Percentiles rank a stretch among this genome's conserved stretches.
Conservation (phyloP, 92 coral and sea anemone genomes). For the Metridium senile region DNA sequence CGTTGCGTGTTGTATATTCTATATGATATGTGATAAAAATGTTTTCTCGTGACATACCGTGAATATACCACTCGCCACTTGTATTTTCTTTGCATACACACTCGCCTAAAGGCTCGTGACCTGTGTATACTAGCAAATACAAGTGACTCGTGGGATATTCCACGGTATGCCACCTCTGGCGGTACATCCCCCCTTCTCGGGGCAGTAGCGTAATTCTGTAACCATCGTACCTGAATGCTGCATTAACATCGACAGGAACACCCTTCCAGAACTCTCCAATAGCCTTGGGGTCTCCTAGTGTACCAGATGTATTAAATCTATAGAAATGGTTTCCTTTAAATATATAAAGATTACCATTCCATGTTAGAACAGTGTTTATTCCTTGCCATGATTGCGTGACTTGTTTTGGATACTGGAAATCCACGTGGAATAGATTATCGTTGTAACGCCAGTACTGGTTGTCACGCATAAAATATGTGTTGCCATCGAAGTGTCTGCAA, state of each 20-base stretch:
- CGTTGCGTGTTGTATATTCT: too few species aligned
- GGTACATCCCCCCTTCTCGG: too few species aligned
- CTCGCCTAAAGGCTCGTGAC: too few species aligned
- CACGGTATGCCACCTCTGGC: too few species aligned
- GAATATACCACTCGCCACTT: too few species aligned
- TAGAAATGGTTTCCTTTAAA: slow-evolving; percentile 74
- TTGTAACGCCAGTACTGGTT: slow-evolving; percentile 79
- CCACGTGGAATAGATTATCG: slow-evolving; percentile 57
- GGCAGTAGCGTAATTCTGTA: too few species aligned
- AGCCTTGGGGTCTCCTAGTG: slow-evolving; percentile 61
- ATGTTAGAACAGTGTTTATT: slow-evolving; percentile 71
- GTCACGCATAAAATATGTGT: slow-evolving; percentile 72
- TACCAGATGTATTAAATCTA: slow-evolving; percentile 63
- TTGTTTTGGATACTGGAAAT: slow-evolving; percentile 66
- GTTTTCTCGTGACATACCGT: too few species aligned
- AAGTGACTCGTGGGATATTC: too few species aligned
- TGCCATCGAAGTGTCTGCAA: slow-evolving; percentile 60
- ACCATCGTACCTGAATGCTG: slow-evolving; percentile 94
- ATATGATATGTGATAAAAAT: too few species aligned
- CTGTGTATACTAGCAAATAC: too few species aligned
- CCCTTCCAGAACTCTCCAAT: slow-evolving; percentile 63
- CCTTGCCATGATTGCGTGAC: slow-evolving; percentile 48
- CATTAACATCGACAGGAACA: slow-evolving; percentile 69
- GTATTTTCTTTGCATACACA: too few species aligned
- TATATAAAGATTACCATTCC: slow-evolving; percentile 81